phyloP scores from a whole-genome alignment of 2,113 vertebrate genomes.

The Grammomys surdaster region DNA sequence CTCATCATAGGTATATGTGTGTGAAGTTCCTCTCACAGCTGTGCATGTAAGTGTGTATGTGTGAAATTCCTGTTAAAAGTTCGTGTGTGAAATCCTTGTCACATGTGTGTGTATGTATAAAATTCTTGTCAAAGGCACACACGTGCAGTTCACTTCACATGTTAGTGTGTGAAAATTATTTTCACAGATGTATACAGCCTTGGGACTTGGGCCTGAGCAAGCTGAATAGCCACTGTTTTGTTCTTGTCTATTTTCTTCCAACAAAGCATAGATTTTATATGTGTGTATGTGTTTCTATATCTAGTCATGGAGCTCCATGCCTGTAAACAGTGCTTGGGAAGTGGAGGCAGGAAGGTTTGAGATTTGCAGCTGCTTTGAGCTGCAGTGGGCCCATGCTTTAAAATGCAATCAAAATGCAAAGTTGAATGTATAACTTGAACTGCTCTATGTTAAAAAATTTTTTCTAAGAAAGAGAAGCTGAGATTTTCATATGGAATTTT shows the following conservation, averaged over 20 bases:
- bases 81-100: background rate
- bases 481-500: background rate
- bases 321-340: background rate
- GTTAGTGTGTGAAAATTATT: background rate
- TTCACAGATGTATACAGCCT: background rate
- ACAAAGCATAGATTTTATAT: background rate
- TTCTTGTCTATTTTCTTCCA: background rate
- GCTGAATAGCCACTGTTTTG: background rate
- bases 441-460: background rate
- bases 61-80: background rate
- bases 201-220: background rate
- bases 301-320: background rate
- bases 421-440: background rate
- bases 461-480: background rate
- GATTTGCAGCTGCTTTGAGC: background rate
- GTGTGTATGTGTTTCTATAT: background rate
- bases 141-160: background rate
- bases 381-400: background rate
- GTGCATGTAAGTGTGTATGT: background rate
- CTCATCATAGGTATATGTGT: too few relatives aligned
- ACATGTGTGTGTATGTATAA: background rate
- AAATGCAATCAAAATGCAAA: background rate
- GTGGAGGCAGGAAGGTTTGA: background rate
- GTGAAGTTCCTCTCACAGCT: too few relatives aligned
- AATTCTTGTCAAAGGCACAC: background rate